Conservation (phyloP, 2,888 invertebrate species). For the Neocrepidodera transversa region DNA sequence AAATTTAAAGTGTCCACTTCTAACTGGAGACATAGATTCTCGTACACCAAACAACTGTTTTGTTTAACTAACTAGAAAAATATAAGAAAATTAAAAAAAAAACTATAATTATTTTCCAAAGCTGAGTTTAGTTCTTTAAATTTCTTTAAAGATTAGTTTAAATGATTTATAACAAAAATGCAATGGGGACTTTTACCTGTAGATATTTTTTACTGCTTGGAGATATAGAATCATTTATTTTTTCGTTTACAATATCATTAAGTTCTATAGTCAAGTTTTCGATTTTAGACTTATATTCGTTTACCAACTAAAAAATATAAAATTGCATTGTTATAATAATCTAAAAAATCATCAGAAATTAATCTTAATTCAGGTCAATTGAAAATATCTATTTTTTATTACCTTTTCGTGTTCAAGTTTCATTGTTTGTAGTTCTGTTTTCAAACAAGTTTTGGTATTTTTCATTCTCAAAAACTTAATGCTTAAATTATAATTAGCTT, state of each 20-base stretch:
- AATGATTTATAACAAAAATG: no score
- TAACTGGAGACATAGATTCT: constrained; percentile 57
- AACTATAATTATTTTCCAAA: no score
- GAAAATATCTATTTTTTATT: constrained; percentile 22
- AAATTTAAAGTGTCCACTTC: constrained; percentile 53
- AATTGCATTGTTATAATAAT: no score
- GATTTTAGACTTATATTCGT: constrained; percentile 53
- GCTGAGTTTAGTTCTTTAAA: no score
- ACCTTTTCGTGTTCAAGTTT: constrained; percentile 54
- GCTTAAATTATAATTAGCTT: constrained; percentile 60
- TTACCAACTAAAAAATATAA: constrained; percentile 50
- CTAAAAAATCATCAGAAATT: constrained; percentile 7
- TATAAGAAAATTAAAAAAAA: no score
- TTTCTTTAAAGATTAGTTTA: no score
- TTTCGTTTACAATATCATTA: constrained; percentile 51
- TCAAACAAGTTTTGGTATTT: constrained; percentile 56
- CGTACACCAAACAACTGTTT: constrained; percentile 58
- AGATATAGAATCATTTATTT: constrained; percentile 52
- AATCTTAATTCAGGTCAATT: neutral
- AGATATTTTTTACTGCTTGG: constrained; percentile 59
- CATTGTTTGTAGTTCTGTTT: constrained; percentile 51
- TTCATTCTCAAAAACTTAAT: constrained; percentile 60
- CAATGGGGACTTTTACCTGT: no score
- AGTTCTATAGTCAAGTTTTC: constrained; percentile 52
- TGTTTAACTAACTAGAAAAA: constrained; percentile 55